A percentile compares a stretch with the other conserved stretches of the same genome.
Conservation (phyloP, 2,888 invertebrate genomes). For the Deilephila elpenor region DNA sequence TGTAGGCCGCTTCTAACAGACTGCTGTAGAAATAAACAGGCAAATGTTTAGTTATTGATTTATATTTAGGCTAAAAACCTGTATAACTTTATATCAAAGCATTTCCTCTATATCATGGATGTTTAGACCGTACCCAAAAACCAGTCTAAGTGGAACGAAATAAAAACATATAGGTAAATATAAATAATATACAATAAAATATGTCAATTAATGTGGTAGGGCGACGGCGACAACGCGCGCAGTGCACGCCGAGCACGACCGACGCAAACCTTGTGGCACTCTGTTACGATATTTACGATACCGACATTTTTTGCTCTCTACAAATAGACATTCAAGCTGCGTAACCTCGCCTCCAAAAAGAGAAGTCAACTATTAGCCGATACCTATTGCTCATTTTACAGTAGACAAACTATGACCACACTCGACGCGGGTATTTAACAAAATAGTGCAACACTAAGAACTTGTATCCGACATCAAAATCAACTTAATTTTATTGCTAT, state of each 20-base stretch:
- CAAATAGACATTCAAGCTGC: constrained; percentile 43
- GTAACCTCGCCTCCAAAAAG: constrained; percentile 43
- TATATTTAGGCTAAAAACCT: too few relatives aligned
- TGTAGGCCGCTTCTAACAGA: too few relatives aligned
- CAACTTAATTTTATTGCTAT: constrained; percentile 8
- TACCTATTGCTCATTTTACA: constrained; percentile 11
- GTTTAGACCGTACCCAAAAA: not conserved
- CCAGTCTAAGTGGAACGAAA: not conserved
- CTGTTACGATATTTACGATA: constrained; percentile 37
- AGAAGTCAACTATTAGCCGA: constrained; percentile 34
- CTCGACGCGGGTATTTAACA: not conserved
- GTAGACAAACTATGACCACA: constrained; percentile 12
- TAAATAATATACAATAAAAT: not conserved
- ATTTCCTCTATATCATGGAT: too few relatives aligned
- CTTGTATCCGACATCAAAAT: not conserved
- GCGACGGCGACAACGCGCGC: not conserved
- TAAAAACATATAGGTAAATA: not conserved
- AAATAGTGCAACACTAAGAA: not conserved
- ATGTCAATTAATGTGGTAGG: constrained; percentile 7
- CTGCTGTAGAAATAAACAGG: too few relatives aligned
- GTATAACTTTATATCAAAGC: too few relatives aligned
- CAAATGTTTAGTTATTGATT: too few relatives aligned
- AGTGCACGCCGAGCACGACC: not conserved
- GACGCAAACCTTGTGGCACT: constrained; percentile 29
- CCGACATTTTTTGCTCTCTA: constrained; percentile 45